phyloP scores from a whole-genome alignment of 2,797 vertebrate species.

The Acipenser oxyrinchus region DNA sequence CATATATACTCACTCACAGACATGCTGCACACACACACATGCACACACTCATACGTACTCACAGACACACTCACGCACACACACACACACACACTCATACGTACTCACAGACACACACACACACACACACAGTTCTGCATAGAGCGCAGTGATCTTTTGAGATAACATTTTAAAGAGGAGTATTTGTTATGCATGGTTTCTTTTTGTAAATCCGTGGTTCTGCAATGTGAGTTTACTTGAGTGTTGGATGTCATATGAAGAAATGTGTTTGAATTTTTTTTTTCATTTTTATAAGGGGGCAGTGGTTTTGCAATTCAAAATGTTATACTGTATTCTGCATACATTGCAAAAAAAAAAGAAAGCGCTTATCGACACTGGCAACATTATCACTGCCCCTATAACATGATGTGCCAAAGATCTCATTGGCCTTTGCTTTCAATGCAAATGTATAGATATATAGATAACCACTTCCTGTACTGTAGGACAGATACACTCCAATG shows the following conservation, averaged over 20 bases:
- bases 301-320: no score
- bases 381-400: no score
- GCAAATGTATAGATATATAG: no score
- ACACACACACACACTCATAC: not conserved
- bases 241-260: constrained; percentile 40
- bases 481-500: no score
- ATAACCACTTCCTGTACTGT: no score
- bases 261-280: constrained; percentile 16
- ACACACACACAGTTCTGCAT: constrained; percentile 2
- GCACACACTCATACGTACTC: constrained; percentile 3
- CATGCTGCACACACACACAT: not conserved
- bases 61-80: constrained; percentile 3
- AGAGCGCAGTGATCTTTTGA: constrained; percentile 26
- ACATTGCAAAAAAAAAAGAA: no score
- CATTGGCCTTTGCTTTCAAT: no score
- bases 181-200: constrained; percentile 11
- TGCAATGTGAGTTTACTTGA: constrained; percentile 38
- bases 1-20: not conserved
- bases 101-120: constrained; percentile 17
- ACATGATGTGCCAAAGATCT: no score
- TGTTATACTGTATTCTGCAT: no score
- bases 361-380: no score
- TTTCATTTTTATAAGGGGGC: constrained; percentile 23
- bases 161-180: constrained; percentile 24
- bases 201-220: constrained; percentile 24